Conservation (phyloP, 2,888 invertebrate species). For the Crematogaster levior region DNA sequence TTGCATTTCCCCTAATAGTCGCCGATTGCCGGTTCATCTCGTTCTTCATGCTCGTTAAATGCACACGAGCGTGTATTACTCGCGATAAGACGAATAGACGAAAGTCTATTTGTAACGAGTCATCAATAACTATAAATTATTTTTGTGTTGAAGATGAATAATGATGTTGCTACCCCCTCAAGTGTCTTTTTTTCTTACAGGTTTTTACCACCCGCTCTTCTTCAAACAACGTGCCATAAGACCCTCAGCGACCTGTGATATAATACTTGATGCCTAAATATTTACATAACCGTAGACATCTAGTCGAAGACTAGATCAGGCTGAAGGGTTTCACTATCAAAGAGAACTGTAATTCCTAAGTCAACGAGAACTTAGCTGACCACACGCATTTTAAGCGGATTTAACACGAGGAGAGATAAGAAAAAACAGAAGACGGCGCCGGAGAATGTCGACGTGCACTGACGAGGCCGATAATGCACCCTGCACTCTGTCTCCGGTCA, state of each 20-base stretch:
- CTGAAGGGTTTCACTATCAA: not conserved
- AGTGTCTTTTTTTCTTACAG: constrained; percentile 67
- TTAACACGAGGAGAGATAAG: constrained; percentile 66
- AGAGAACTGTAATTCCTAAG: not conserved
- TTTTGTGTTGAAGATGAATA: no score
- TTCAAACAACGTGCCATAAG: constrained; percentile 82
- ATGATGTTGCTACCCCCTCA: not conserved
- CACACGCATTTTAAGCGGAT: constrained; percentile 34
- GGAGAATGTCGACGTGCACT: constrained; percentile 84
- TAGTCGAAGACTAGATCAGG: constrained; percentile 60
- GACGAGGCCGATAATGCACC: constrained; percentile 83
- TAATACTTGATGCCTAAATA: constrained; percentile 72
- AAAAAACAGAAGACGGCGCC: constrained; percentile 66
- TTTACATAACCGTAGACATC: constrained; percentile 62
- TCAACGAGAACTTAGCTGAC: not conserved
- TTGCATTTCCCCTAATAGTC: not conserved
- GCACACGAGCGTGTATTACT: not conserved
- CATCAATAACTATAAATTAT: not conserved
- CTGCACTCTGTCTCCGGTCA: constrained; percentile 85
- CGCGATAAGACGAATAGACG: not conserved
- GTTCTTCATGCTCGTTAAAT: constrained; percentile 6
- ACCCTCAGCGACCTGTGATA: constrained; percentile 83
- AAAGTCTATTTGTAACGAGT: not conserved
- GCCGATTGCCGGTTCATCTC: constrained; percentile 56
- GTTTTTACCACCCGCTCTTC: constrained; percentile 74